These are phyloP conservation scores for Acipenser oxyrinchus DNA, from an alignment of 2,797 vertebrate genomes.

Conservation along the genomic window DNA sequence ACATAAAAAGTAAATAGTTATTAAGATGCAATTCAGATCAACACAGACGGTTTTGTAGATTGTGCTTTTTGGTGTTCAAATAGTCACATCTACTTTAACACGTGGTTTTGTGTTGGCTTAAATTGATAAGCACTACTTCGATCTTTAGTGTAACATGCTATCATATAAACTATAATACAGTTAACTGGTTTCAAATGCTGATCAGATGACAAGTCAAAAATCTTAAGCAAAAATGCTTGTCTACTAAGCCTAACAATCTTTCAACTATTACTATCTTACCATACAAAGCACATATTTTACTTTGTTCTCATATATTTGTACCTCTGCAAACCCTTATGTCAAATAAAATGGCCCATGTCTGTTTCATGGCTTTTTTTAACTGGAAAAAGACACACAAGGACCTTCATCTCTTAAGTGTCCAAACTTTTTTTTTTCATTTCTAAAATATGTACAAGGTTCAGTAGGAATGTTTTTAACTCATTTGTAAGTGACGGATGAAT, in stretches of 20 bases:
- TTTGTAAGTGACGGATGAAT: neutral
- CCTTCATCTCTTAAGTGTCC: too few relatives aligned
- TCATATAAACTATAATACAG: conserved; percentile 70
- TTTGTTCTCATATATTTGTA: too few relatives aligned
- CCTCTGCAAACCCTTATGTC: too few relatives aligned
- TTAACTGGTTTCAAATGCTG: conserved; percentile 68
- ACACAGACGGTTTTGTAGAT: conserved; percentile 12
- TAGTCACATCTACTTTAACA: conserved; percentile 17
- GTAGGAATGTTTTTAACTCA: neutral
- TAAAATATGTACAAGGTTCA: neutral
- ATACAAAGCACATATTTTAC: too few relatives aligned
- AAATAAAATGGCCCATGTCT: too few relatives aligned
- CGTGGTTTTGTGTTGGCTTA: neutral
- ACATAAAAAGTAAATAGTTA: conserved; percentile 68
- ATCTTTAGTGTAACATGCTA: conserved; percentile 58
- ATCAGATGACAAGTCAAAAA: neutral
- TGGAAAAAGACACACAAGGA: too few relatives aligned
- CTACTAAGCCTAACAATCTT: too few relatives aligned
- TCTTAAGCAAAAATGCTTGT: too few relatives aligned
- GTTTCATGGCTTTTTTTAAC: too few relatives aligned
- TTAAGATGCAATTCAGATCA: conserved; percentile 11
- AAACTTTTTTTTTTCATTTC: too few relatives aligned
- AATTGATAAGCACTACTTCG: conserved; percentile 63
- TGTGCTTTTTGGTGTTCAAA: conserved; percentile 46
- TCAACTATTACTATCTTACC: too few relatives aligned